Percentiles rank a stretch among this genome's conserved stretches.
Conservation (phyloP, 2,797 vertebrate species). For the Enteromius thamalakanensis region DNA sequence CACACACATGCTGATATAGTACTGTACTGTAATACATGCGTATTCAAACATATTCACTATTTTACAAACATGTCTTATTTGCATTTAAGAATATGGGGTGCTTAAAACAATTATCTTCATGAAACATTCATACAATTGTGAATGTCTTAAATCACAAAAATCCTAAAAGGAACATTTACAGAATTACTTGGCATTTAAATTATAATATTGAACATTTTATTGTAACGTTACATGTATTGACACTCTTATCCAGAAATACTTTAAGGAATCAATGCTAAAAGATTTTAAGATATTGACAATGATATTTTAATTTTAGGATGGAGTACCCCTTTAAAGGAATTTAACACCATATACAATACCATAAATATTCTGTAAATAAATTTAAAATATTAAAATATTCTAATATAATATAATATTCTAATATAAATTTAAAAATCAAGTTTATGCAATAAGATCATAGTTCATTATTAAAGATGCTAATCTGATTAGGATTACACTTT, state of each 20-base stretch:
- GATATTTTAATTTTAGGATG: no score
- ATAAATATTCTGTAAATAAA: no score
- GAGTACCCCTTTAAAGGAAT: no score
- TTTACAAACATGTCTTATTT: neutral
- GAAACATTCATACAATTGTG: constrained; percentile 7
- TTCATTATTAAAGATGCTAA: neutral
- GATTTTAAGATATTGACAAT: no score
- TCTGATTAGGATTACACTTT: neutral
- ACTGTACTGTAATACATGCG: constrained; percentile 1
- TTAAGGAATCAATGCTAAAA: neutral
- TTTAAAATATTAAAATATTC: no score
- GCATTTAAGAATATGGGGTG: neutral
- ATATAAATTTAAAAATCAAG: no score
- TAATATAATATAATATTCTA: no score
- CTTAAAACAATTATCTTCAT: neutral
- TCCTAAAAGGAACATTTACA: neutral
- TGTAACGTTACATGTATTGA: neutral
- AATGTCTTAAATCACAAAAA: neutral
- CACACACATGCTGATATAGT: neutral
- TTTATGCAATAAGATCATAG: no score
- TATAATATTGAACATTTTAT: neutral
- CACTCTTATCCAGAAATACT: neutral
- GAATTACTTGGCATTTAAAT: neutral
- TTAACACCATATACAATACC: neutral
- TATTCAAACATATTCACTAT: neutral